These are phyloP conservation scores for Tetragonisca angustula DNA, from an alignment of 2,888 invertebrate species.

Conservation along the genomic window DNA sequence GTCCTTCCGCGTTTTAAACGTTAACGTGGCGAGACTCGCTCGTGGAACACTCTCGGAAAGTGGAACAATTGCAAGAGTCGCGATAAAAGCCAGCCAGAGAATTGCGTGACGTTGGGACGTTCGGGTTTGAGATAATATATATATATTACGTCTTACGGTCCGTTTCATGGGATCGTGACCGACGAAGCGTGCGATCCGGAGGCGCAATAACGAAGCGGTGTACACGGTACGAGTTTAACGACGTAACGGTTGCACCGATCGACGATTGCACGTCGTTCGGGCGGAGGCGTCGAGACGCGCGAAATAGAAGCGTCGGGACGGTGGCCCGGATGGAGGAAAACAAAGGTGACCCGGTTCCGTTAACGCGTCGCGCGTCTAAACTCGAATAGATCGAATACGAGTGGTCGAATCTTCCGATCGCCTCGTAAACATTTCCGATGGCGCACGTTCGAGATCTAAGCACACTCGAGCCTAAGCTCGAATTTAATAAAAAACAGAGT, in stretches of 20 bases:
- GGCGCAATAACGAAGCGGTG: not conserved
- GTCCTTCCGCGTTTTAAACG: not conserved
- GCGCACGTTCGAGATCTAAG: no score
- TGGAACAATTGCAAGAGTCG: not conserved
- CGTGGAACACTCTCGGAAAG: not conserved
- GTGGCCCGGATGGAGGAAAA: constrained; percentile 20
- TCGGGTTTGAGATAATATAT: not conserved
- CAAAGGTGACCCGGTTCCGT: constrained; percentile 23
- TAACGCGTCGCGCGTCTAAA: constrained; percentile 14
- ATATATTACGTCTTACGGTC: not conserved
- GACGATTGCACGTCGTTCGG: not conserved
- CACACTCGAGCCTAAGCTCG: no score
- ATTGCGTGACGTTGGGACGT: not conserved
- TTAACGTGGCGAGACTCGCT: no score
- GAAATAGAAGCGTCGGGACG: not conserved
- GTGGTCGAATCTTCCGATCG: no score
- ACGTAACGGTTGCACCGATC: constrained; percentile 19
- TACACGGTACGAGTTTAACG: not conserved
- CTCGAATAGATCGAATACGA: not conserved
- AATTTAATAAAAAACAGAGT: no score
- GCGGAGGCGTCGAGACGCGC: not conserved
- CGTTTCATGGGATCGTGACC: not conserved
- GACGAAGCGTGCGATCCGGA: not conserved
- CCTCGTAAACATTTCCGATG: no score
- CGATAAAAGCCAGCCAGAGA: not conserved